Conservation (phyloP, 2,888 invertebrate genomes). For the Sylvicola fuscatus region DNA sequence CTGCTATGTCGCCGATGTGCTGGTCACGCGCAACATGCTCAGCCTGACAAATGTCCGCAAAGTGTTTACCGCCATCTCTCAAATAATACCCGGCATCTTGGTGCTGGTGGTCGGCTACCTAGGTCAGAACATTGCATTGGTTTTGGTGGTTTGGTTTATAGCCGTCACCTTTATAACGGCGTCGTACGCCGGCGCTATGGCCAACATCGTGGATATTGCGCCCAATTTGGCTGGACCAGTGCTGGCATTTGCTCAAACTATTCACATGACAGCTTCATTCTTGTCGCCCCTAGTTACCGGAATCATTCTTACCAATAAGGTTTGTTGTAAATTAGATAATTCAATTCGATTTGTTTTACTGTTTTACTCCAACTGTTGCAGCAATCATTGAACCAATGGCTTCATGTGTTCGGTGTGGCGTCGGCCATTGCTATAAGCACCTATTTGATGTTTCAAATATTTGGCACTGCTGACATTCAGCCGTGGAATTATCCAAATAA, state of each 20-base stretch:
- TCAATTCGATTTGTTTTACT: neutral
- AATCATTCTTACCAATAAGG: constrained; percentile 34
- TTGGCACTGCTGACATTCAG: constrained; percentile 40
- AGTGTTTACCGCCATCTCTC: constrained; percentile 43
- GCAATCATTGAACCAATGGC: constrained; percentile 33
- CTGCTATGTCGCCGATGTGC: constrained; percentile 43
- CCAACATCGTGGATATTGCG: constrained; percentile 54
- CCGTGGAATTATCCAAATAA: constrained; percentile 16
- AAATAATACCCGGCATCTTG: constrained; percentile 45
- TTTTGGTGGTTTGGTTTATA: constrained; percentile 42
- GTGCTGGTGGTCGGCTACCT: constrained; percentile 40
- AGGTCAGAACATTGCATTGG: constrained; percentile 34
- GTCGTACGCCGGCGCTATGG: constrained; percentile 54
- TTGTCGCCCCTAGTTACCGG: constrained; percentile 43
- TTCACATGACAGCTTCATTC: constrained; percentile 55
- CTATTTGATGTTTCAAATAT: constrained; percentile 41
- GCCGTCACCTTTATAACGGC: constrained; percentile 50
- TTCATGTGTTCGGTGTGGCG: constrained; percentile 40
- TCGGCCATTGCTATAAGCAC: constrained; percentile 36
- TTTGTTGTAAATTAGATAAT: no score
- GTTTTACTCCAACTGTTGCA: constrained; percentile 7
- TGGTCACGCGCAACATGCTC: constrained; percentile 34
- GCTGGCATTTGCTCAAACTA: constrained; percentile 53
- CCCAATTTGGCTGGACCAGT: constrained; percentile 59
- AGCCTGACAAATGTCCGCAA: constrained; percentile 42